Evolutionary conservation across 2,113 vertebrate genomes (phyloP).

Genomic region (Plotosus lineatus): DNA sequence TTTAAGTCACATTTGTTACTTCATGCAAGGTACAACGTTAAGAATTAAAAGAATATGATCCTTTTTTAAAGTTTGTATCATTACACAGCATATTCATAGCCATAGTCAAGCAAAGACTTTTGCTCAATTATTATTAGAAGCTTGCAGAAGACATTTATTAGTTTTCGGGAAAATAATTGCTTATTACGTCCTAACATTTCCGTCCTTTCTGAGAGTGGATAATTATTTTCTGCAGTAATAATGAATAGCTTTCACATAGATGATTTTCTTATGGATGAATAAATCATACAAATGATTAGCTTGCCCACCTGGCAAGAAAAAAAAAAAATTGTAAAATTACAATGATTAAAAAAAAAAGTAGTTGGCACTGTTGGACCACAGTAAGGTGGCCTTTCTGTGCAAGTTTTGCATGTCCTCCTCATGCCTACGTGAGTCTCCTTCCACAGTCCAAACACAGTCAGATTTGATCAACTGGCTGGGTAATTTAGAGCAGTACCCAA

Average conservation of each 20-base stretch:
- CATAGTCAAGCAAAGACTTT: neutral
- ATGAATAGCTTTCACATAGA: neutral
- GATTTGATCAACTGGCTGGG: too few relatives aligned
- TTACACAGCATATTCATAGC: neutral
- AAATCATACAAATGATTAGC: neutral
- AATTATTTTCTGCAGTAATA: slow-evolving; percentile 6
- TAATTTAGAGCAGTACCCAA: too few relatives aligned
- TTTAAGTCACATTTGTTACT: slow-evolving; percentile 47
- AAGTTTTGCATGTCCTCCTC: too few relatives aligned
- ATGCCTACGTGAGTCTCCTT: too few relatives aligned
- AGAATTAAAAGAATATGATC: slow-evolving; percentile 30
- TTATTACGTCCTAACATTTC: neutral
- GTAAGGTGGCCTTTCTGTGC: too few relatives aligned
- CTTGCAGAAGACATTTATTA: neutral
- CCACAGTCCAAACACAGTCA: too few relatives aligned
- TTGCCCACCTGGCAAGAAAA: neutral
- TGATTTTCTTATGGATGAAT: neutral
- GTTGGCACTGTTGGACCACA: too few relatives aligned
- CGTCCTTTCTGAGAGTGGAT: neutral
- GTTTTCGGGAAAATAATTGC: neutral
- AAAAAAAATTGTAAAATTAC: too few relatives aligned
- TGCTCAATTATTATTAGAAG: slow-evolving; percentile 10
- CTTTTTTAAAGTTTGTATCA: slow-evolving; percentile 5
- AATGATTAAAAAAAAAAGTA: too few relatives aligned
- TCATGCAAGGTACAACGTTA: slow-evolving; percentile 9